These are phyloP conservation scores for Cyprinodon diabolis DNA, from an alignment of 2,797 vertebrate species.

Conservation along the genomic window DNA sequence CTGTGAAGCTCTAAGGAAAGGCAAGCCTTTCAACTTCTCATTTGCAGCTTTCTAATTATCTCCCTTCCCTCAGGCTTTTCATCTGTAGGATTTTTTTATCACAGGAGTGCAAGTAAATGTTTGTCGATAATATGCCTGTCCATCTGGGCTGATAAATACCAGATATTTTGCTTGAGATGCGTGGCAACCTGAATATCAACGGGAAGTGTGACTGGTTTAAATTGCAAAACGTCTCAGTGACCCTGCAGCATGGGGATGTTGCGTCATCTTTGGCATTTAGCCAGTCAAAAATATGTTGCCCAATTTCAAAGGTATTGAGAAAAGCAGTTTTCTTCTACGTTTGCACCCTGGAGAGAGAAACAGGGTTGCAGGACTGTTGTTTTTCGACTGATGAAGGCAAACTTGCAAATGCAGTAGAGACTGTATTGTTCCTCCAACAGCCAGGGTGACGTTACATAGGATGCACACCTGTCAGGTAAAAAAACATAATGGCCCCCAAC, in stretches of 20 bases:
- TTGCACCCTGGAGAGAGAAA: not conserved
- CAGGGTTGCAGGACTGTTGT: not conserved
- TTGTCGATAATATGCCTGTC: slow-evolving; percentile 60
- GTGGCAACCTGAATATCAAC: slow-evolving; percentile 55
- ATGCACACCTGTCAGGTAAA: not conserved
- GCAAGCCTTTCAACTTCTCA: slow-evolving; percentile 48
- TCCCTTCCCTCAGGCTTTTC: slow-evolving; percentile 51
- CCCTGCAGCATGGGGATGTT: slow-evolving; percentile 25
- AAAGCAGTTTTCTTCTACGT: not conserved
- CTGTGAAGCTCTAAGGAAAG: slow-evolving; percentile 45
- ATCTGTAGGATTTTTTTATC: slow-evolving; percentile 58
- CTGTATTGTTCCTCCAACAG: not conserved
- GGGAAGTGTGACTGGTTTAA: slow-evolving; percentile 29
- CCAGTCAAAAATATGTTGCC: slow-evolving; percentile 6
- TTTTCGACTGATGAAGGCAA: not conserved
- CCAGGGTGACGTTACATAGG: not conserved
- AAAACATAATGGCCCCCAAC: not conserved
- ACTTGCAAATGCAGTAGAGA: not conserved
- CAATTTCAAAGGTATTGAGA: slow-evolving; percentile 8
- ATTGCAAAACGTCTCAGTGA: slow-evolving; percentile 20
- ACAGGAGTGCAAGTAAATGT: slow-evolving; percentile 69
- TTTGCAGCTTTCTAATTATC: slow-evolving; percentile 54
- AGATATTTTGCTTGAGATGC: slow-evolving; percentile 53
- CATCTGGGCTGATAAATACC: slow-evolving; percentile 51
- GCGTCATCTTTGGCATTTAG: slow-evolving; percentile 23